phyloP scores from a whole-genome alignment of 2,888 invertebrate genomes.

The Conistra vaccinii region DNA sequence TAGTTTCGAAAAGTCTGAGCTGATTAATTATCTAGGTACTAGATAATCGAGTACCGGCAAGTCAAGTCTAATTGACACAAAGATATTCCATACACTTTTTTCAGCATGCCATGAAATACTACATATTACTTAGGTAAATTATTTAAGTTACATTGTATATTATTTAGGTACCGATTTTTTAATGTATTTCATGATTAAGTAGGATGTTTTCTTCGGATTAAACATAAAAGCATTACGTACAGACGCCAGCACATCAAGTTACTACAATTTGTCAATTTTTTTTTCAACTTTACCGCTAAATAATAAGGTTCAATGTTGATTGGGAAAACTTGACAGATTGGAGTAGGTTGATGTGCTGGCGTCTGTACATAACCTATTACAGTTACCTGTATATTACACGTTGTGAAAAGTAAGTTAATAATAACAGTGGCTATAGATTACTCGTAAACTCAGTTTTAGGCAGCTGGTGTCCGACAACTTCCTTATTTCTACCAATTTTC shows the following conservation, averaged over 20 bases:
- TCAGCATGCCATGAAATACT: background rate
- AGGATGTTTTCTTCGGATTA: conserved; percentile 18
- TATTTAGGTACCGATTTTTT: no score
- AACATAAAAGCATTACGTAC: conserved; percentile 37
- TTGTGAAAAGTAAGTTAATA: conserved; percentile 59
- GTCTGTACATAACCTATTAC: conserved; percentile 35
- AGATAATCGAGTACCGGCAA: no score
- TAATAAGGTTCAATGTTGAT: no score
- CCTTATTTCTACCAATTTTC: conserved; percentile 90
- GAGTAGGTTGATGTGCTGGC: no score
- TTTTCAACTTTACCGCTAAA: no score
- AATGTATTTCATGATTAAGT: no score
- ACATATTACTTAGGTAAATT: background rate
- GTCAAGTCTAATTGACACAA: background rate
- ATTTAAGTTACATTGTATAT: background rate
- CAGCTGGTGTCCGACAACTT: conserved; percentile 95
- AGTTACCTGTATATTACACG: no score
- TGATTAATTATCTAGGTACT: no score
- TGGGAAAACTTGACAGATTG: no score
- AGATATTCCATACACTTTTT: background rate
- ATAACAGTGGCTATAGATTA: conserved; percentile 75
- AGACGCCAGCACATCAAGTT: no score
- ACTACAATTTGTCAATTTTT: no score
- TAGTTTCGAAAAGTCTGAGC: no score
- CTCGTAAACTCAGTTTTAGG: conserved; percentile 98